phyloP scores from a whole-genome alignment of 2,888 invertebrate species.

The Troides oblongomaculatus region DNA sequence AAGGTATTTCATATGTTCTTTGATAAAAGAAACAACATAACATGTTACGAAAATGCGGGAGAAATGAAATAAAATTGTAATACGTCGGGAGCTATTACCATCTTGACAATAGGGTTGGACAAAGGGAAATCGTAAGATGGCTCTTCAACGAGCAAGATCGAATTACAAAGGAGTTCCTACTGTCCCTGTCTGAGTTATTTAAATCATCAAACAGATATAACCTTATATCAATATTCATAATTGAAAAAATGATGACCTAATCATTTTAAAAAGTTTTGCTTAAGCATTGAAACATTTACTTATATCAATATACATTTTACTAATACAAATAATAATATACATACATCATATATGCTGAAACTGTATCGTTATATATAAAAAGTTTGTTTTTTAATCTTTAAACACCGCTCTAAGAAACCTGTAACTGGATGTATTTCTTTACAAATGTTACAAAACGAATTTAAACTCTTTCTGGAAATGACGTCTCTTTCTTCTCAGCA shows the following conservation, averaged over 20 bases:
- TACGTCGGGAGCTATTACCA: conserved; percentile 63
- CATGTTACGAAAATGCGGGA: conserved; percentile 57
- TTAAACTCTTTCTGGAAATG: conserved; percentile 74
- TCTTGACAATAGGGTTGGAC: conserved; percentile 64
- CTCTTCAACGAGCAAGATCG: conserved; percentile 57
- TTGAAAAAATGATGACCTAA: not conserved
- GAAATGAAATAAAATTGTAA: conserved; percentile 72
- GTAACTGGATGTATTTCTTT: conserved; percentile 56
- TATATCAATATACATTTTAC: not conserved
- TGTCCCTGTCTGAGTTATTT: not conserved
- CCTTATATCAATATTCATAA: not conserved
- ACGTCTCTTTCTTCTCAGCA: conserved; percentile 73
- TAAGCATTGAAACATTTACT: not conserved
- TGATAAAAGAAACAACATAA: conserved; percentile 44
- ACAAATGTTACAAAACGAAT: conserved; percentile 70
- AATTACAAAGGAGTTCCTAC: conserved; percentile 49
- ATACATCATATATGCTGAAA: not conserved
- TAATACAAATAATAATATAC: too few relatives aligned
- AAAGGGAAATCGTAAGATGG: conserved; percentile 65
- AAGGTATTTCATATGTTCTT: conserved; percentile 26
- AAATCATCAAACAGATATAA: not conserved
- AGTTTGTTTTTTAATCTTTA: conserved; percentile 35
- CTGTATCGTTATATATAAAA: conserved; percentile 4
- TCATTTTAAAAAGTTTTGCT: not conserved
- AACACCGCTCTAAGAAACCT: conserved; percentile 59